phyloP scores from a whole-genome alignment of 2,888 invertebrate species.

The Mystacides longicornis region DNA sequence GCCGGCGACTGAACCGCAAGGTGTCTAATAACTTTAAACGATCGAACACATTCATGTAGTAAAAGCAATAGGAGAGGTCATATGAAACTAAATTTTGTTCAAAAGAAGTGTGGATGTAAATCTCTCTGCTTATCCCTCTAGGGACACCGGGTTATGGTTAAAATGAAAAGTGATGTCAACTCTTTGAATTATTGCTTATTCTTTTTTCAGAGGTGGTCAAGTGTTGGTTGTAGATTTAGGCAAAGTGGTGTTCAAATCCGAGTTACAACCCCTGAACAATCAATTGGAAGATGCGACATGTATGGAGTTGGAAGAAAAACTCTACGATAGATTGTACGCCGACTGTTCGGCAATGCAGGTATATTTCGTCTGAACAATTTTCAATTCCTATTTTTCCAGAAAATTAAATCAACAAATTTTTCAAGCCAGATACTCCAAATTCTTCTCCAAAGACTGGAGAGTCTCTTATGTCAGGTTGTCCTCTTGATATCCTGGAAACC shows the following conservation, averaged over 20 bases:
- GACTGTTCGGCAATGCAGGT: conserved; percentile 64
- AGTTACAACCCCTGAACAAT: conserved; percentile 60
- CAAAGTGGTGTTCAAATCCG: conserved; percentile 60
- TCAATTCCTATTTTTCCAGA: too few relatives aligned
- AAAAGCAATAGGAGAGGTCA: too few relatives aligned
- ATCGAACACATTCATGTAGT: too few relatives aligned
- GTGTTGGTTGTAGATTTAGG: conserved; percentile 68
- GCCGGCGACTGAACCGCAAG: too few relatives aligned
- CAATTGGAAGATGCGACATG: conserved; percentile 69
- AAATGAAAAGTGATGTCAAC: too few relatives aligned
- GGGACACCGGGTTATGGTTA: not conserved
- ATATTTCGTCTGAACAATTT: conserved; percentile 1
- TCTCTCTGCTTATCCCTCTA: not conserved
- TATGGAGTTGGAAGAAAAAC: conserved; percentile 73
- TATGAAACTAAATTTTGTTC: too few relatives aligned
- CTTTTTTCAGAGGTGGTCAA: conserved; percentile 53
- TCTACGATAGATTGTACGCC: conserved; percentile 69
- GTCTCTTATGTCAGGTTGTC: not conserved
- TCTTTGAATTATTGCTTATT: too few relatives aligned
- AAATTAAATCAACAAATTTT: not conserved
- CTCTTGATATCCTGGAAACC: not conserved
- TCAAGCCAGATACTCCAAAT: not conserved
- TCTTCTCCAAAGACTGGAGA: not conserved
- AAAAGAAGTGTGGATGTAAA: too few relatives aligned
- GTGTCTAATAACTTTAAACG: too few relatives aligned